Evolutionary conservation across 2,113 vertebrate species (phyloP).

Genomic region (Chaetodon trifascialis): DNA sequence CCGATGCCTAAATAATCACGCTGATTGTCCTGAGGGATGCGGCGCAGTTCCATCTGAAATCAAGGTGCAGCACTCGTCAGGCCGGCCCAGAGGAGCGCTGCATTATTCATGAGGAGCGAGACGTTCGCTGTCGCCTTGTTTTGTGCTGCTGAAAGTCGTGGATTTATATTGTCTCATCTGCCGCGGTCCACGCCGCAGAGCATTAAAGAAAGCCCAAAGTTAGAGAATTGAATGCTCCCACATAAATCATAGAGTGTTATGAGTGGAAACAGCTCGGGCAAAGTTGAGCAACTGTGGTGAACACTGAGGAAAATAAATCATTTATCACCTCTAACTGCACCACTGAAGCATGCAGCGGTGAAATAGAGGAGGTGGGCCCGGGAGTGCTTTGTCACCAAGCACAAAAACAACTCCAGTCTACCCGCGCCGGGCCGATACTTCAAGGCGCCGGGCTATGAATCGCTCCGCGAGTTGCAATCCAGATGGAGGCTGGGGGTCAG

Average conservation of each 20-base stretch:
- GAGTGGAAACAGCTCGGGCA: conserved; percentile 54
- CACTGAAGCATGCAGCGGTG: conserved; percentile 52
- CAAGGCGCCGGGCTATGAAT: background rate
- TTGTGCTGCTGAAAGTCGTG: background rate
- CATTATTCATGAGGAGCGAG: conserved; percentile 21
- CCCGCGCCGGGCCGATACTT: background rate
- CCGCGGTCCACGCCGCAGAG: conserved; percentile 5
- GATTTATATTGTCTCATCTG: conserved; percentile 22
- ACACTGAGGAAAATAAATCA: conserved; percentile 72
- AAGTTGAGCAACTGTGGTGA: conserved; percentile 66
- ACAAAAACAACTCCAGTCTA: conserved; percentile 44
- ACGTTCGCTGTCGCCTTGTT: background rate
- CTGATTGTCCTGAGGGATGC: conserved; percentile 17
- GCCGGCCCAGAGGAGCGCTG: background rate
- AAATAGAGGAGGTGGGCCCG: conserved; percentile 57
- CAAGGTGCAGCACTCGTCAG: conserved; percentile 4
- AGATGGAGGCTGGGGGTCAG: conserved; percentile 32
- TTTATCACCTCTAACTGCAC: conserved; percentile 70
- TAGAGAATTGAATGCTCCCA: conserved; percentile 45
- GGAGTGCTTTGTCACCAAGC: conserved; percentile 58
- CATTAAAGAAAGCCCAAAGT: conserved; percentile 41
- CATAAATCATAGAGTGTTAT: conserved; percentile 68
- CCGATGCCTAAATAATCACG: background rate
- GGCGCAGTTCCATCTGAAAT: background rate
- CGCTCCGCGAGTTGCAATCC: background rate